Evolutionary conservation across 2,113 vertebrate genomes (phyloP).

Genomic region (Tretioscincus oriximinensis): DNA sequence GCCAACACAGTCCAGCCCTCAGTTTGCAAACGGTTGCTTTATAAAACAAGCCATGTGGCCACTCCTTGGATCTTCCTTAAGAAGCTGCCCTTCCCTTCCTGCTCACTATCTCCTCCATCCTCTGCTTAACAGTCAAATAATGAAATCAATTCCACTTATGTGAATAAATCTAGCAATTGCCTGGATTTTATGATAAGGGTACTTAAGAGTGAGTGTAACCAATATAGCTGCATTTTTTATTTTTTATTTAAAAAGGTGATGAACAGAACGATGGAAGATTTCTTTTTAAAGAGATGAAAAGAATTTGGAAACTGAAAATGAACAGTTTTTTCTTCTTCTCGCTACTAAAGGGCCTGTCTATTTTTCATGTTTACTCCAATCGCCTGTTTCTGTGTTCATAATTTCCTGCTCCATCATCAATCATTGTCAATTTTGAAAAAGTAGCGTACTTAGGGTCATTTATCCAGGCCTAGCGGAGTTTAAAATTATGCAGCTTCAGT

Average conservation of each 20-base stretch:
- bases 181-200: constrained; percentile 46
- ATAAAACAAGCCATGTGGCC: background rate
- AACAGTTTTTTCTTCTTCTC: constrained; percentile 48
- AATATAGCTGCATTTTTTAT: constrained; percentile 36
- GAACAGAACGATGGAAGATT: constrained; percentile 46
- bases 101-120: background rate
- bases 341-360: constrained; percentile 66
- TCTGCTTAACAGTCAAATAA: constrained; percentile 56
- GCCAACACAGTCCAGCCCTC: background rate
- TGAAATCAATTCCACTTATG: constrained; percentile 64
- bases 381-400: constrained; percentile 85
- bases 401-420: constrained; percentile 84
- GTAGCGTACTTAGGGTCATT: constrained; percentile 87
- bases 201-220: constrained; percentile 49
- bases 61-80: background rate
- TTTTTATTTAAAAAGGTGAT: constrained; percentile 39
- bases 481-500: constrained; percentile 85
- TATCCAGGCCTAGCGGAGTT: constrained; percentile 89
- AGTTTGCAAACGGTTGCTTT: background rate
- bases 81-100: constrained; percentile 33
- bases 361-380: constrained; percentile 84
- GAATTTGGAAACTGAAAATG: constrained; percentile 54
- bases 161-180: constrained; percentile 54
- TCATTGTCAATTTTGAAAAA: constrained; percentile 91
- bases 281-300: constrained; percentile 36